A percentile compares a stretch with the other conserved stretches of the same genome.
phyloP scores from a whole-genome alignment of 2,113 vertebrate species.

The Rhipidura dahli region DNA sequence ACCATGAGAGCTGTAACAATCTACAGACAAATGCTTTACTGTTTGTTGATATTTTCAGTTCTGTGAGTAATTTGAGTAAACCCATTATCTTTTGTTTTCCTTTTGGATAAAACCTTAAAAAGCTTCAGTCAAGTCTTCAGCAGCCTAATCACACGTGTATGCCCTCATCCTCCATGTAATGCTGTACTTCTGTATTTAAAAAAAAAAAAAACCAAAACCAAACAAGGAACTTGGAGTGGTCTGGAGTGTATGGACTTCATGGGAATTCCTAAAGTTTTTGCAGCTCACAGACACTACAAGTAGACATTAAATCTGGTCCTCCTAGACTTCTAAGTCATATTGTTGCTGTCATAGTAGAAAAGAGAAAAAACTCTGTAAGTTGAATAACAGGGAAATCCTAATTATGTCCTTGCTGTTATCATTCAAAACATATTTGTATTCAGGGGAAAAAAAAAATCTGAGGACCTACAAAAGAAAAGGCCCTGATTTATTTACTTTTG shows the following conservation, averaged over 20 bases:
- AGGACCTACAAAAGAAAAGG: not conserved
- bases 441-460: not conserved
- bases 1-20: not conserved
- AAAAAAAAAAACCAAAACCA: not conserved
- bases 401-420: not conserved
- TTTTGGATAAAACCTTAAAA: not conserved
- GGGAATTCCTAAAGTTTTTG: not conserved
- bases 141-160: not conserved
- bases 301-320: not conserved
- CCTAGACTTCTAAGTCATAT: not conserved
- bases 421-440: not conserved
- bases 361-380: not conserved
- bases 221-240: not conserved
- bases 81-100: not conserved
- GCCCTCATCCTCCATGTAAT: not conserved
- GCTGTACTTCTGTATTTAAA: not conserved
- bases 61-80: not conserved
- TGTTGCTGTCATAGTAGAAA: not conserved
- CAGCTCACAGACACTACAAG: not conserved
- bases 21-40: not conserved
- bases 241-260: not conserved
- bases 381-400: not conserved
- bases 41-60: not conserved
- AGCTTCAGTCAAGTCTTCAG: not conserved
- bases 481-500: not conserved